A percentile compares a stretch with the other conserved stretches of the same genome.
Conservation (phyloP, 2,888 invertebrate genomes). For the Leucania comma region DNA sequence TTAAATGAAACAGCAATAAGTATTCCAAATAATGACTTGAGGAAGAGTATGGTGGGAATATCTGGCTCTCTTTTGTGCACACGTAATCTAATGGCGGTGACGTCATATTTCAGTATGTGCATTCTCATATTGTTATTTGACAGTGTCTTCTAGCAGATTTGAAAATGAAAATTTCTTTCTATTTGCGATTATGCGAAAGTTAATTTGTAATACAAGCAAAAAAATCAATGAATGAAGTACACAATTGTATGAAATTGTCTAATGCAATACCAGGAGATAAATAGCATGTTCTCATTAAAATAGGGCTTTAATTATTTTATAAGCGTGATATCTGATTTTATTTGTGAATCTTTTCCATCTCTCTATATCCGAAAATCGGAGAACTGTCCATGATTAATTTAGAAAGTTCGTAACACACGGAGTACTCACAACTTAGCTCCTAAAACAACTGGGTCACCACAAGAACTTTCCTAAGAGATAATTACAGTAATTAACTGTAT, state of each 20-base stretch:
- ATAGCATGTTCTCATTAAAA: neutral
- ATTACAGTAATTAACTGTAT: slow-evolving; percentile 21
- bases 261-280: neutral
- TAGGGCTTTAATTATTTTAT: neutral
- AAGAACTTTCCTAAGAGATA: slow-evolving; percentile 7
- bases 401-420: slow-evolving; percentile 1
- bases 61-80: too few relatives aligned
- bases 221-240: too few relatives aligned
- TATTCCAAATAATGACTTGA: too few relatives aligned
- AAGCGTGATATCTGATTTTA: neutral
- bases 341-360: neutral
- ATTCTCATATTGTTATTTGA: too few relatives aligned
- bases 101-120: too few relatives aligned
- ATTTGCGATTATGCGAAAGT: too few relatives aligned
- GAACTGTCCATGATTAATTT: neutral
- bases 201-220: too few relatives aligned
- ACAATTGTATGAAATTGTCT: neutral
- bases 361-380: neutral
- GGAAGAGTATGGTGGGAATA: too few relatives aligned
- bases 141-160: too few relatives aligned
- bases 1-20: too few relatives aligned
- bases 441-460: slow-evolving; percentile 8
- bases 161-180: too few relatives aligned
- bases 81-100: too few relatives aligned
- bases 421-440: slow-evolving; percentile 16